Evolutionary conservation across 2,797 vertebrate genomes (phyloP), one percentile per base, ranked within the genome.

Genomic region (Ataeniobius toweri): DNA sequence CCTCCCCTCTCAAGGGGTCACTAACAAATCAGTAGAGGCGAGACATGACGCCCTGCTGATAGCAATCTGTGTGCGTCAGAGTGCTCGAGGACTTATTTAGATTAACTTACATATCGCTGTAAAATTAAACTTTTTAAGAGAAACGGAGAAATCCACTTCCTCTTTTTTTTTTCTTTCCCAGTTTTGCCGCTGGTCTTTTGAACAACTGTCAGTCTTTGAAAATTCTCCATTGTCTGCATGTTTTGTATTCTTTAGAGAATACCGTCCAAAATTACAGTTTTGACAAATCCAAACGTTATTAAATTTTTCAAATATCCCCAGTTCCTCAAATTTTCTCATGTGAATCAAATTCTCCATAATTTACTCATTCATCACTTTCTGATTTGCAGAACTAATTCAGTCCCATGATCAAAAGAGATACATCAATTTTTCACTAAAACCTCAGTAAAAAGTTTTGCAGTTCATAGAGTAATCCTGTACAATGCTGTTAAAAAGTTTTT

Each of bases 271-370:
- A 16, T 67, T 67, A 24, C 20, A 67, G 10, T 48, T 26, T 2
- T 48, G 41, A 28, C 58, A 41, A 58, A 39, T 73, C 48, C 65
- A 58, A 76, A 83, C 58, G 56, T 53, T 77, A 73, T 63, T 24
- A 26, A 0, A 39, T 50, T 59, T 56, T 28, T 77, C 0, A 84
- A 68, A 85, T 75, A 85, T 83, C 74, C 85, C 12, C 59, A 84
- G 75, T 90, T 89, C 88, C 85, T 88, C 50, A 90, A 85, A 83
- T 20, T 24, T 18, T 70, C 8, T 73, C 63, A 77, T 82, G 72
- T 76, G 41, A 73, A 82, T 74, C 16, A 72, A 31, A 77, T 87
- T 58, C 69, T 76, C n/a, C 65, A 18, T 41, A 70, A 46, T 2
- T 48, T 48, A 71, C 48, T 74, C 18, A 44, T 73, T 73, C 18